A percentile compares a stretch with the other conserved stretches of the same genome.
Evolutionary conservation across 2,888 invertebrate species (phyloP).

Genomic region (Amitus sp.): DNA sequence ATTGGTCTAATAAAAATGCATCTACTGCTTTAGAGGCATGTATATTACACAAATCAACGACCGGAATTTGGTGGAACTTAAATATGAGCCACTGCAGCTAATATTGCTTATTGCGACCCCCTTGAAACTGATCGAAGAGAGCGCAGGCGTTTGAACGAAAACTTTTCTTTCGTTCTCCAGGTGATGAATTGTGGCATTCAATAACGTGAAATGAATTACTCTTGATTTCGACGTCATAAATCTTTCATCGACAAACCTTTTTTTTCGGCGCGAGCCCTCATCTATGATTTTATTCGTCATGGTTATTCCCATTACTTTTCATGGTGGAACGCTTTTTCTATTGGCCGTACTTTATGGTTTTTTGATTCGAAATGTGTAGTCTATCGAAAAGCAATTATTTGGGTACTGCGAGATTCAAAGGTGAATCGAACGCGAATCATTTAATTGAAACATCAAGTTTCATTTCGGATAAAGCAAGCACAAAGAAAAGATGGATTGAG

Average conservation of each 20-base stretch:
- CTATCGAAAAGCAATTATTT: neutral
- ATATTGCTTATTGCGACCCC: too few relatives aligned
- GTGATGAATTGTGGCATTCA: neutral
- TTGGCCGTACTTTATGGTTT: conserved; percentile 2
- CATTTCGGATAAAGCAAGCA: neutral
- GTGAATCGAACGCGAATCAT: neutral
- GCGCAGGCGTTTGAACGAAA: too few relatives aligned
- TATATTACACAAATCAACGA: too few relatives aligned
- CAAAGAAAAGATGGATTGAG: neutral
- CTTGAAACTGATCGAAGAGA: too few relatives aligned
- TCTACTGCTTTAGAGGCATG: too few relatives aligned
- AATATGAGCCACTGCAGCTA: too few relatives aligned
- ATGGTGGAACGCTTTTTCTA: neutral
- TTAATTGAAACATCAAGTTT: neutral
- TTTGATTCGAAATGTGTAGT: neutral
- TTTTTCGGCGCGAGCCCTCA: neutral
- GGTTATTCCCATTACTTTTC: neutral
- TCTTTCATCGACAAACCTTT: neutral
- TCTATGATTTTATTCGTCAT: neutral
- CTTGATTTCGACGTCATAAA: neutral
- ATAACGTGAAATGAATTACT: conserved; percentile 1
- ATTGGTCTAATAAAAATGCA: too few relatives aligned
- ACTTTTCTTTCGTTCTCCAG: neutral
- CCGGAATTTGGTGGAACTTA: too few relatives aligned
- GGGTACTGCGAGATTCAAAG: neutral